Base-by-base conservation (phyloP, 2,888 invertebrate genomes). In the Sinohyriopsis cumingii region DNA sequence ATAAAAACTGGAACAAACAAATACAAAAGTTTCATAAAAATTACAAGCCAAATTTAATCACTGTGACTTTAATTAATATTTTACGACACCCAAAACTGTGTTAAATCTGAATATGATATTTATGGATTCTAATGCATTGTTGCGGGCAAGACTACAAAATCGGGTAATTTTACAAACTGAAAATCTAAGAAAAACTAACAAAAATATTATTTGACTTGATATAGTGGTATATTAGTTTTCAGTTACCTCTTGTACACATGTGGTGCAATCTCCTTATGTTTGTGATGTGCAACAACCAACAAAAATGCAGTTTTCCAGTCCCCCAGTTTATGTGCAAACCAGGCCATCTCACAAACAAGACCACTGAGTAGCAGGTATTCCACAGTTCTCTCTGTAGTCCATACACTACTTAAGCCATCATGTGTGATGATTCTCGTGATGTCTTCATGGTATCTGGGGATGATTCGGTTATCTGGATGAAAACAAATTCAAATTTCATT, bases 291-390 rank as follows among this genome's bases (percentile, higher is more conserved):
- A 9, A 85, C 84, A 55, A 85, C 82, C 55, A 88, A 71, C 45
- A 85, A 75, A 65, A 86, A 86, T 9, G 87, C 86, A 5, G 88
- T 83, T 68, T 89, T 89, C 89, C 89, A 89, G 81, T 89, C 89
- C 3, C 89, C 89, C 82, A 89, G 84, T 61, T 80, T 78, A 57
- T 84, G 76, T 19, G 88, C 86, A 71, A 89, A 87, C 89, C 89
- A 89, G 25, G 82, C 82, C 12, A 88, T 88, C 76, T 89, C 89
- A 71, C 86, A 84, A 1, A 88, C 77, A 54, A 88, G 83, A 0
- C 89, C 89, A 69, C 82, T 81, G 53, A 89, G 75, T 57, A 89
- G 75, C 71, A 89, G 82, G 75, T 88, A 88, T 72, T 88, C 87
- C 68, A 88, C 76, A 18, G 84, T 80, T 18, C 87, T 67, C 68